These are phyloP conservation scores for Chlorodrepanis virens DNA, from an alignment of 2,113 vertebrate genomes.

Conservation along the genomic window DNA sequence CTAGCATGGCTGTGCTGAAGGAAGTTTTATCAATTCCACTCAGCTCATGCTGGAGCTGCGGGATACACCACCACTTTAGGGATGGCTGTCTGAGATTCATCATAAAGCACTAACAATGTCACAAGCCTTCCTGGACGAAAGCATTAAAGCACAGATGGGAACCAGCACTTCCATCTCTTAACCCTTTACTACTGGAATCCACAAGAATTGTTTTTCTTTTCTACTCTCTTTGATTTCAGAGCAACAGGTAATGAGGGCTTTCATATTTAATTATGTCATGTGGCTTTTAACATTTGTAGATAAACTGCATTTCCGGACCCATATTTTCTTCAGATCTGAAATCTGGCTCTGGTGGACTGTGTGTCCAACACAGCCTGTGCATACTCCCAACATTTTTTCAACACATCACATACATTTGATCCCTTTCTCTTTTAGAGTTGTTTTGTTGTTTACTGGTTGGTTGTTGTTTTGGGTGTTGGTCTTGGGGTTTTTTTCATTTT, in stretches of 20 bases:
- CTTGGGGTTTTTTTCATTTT: background rate
- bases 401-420: background rate
- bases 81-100: background rate
- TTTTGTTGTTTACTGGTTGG: background rate
- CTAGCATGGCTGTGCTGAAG: background rate
- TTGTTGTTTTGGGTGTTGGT: background rate
- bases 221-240: background rate
- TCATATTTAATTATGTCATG: background rate
- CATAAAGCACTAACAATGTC: background rate
- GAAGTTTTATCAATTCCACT: background rate
- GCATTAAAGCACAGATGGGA: background rate
- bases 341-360: background rate
- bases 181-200: background rate
- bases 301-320: background rate
- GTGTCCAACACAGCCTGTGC: background rate
- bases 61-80: background rate
- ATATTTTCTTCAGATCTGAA: background rate
- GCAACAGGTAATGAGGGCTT: background rate
- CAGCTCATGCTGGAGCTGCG: background rate
- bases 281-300: background rate
- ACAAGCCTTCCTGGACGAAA: background rate
- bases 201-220: background rate
- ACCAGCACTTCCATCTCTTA: background rate
- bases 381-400: background rate
- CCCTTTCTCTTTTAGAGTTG: background rate